These are phyloP conservation scores for Hemaris fuciformis DNA, from an alignment of 2,888 invertebrate genomes.

Conservation along the genomic window DNA sequence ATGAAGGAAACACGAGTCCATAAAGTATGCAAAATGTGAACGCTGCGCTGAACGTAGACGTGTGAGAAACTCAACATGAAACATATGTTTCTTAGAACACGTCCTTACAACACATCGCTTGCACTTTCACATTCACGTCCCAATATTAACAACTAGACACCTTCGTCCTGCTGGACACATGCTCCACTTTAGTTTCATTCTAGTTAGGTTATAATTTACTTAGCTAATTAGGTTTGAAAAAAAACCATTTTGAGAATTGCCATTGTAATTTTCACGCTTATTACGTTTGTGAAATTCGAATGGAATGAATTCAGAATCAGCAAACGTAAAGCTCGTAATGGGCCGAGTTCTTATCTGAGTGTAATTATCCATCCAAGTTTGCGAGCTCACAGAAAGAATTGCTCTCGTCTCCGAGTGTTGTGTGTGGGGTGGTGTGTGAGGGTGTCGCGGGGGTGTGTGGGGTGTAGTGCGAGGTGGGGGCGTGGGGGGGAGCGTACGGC, in stretches of 20 bases:
- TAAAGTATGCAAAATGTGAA: background rate
- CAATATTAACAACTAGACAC: background rate
- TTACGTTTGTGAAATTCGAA: background rate
- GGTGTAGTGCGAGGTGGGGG: slow-evolving; percentile 40
- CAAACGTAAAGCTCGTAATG: slow-evolving; percentile 2
- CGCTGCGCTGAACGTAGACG: background rate
- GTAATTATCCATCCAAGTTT: slow-evolving; percentile 79
- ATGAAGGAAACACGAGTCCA: background rate
- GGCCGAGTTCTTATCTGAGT: slow-evolving; percentile 69
- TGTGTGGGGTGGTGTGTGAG: slow-evolving; percentile 39
- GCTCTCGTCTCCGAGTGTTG: slow-evolving; percentile 49
- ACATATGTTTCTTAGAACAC: background rate
- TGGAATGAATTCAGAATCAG: slow-evolving; percentile 5
- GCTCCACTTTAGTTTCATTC: too few relatives aligned
- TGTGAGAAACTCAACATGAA: background rate
- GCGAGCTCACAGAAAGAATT: slow-evolving; percentile 77
- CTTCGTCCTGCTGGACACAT: too few relatives aligned
- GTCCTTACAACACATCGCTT: background rate
- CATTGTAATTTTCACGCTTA: background rate
- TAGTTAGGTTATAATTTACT: too few relatives aligned
- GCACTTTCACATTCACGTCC: background rate
- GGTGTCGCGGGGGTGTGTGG: slow-evolving; percentile 41
- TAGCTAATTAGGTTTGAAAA: background rate
- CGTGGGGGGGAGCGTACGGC: slow-evolving; percentile 26
- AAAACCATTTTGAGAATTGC: slow-evolving; percentile 1